These are phyloP conservation scores for Diadumene lineata DNA, from an alignment of 92 coral and sea anemone genomes.

Conservation along the genomic window DNA sequence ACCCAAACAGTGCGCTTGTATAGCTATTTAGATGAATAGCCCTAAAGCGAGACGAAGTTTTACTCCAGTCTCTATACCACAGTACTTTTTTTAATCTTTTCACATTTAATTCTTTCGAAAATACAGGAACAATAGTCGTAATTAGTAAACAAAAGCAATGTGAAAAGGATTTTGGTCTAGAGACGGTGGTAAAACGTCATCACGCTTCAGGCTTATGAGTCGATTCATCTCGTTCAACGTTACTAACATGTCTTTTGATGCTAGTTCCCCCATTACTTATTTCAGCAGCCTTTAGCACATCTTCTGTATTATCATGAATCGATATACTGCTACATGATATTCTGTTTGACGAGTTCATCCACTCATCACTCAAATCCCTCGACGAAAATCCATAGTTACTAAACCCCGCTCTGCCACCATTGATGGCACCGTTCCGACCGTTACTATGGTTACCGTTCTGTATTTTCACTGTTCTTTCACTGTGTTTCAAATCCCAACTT, in stretches of 20 bases:
- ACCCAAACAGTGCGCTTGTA: too few relatives aligned
- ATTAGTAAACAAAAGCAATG: too few relatives aligned
- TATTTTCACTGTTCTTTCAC: background rate
- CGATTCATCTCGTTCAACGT: background rate
- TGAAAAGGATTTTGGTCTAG: too few relatives aligned
- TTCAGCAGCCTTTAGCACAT: background rate
- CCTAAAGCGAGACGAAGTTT: too few relatives aligned
- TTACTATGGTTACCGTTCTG: background rate
- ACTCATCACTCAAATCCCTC: conserved; percentile 3
- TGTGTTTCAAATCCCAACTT: conserved; percentile 33
- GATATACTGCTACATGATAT: conserved; percentile 1
- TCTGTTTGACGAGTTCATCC: conserved; percentile 10
- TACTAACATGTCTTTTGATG: background rate
- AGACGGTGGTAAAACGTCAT: too few relatives aligned
- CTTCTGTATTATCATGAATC: background rate
- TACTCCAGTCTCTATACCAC: too few relatives aligned
- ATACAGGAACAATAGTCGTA: too few relatives aligned
- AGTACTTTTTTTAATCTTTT: too few relatives aligned
- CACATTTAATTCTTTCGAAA: too few relatives aligned
- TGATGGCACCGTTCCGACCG: background rate
- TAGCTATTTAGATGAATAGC: too few relatives aligned
- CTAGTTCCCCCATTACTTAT: background rate
- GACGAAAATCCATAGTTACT: conserved; percentile 8
- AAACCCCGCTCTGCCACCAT: conserved; percentile 4
- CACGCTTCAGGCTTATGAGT: too few relatives aligned